Base-by-base conservation (phyloP, 2,113 vertebrate species). In the Leptobrachium ailaonicum region DNA sequence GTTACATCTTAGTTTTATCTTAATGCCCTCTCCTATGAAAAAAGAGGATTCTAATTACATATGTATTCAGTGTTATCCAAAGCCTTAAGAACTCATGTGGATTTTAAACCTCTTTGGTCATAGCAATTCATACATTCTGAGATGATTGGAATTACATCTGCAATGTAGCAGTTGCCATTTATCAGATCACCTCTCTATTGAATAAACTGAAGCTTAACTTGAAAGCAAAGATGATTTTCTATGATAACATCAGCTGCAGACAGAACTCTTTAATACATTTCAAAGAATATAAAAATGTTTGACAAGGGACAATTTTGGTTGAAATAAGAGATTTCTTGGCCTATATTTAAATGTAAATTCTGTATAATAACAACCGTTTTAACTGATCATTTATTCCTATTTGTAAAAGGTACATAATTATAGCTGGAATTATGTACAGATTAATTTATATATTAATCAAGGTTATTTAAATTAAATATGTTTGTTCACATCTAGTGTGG, bases 161-260 rank as follows among this genome's bases (percentile, higher is more conserved):
- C 66, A 69, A 44, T 71, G 9, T 53, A 32, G 32, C 32, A 71
- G 42, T 20, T 71, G 67, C 42, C 56, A 78, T 62, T 71, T 78
- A 71, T 78, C 76, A 63, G 66, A 71, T 78, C 54, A 63, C 76
- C 66, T 78, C 58, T 78, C 63, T 20, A 78, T 71, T 78, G 42
- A 62, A 78, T 77, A 77, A 60, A 60, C 56, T 60, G 10, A 41
- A 78, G 43, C 53, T 45, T 20, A 47, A 63, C 67, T 62, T 78
- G 67, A 71, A 78, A 78, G 66, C 11, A 41, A 20, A 71, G 76
- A 78, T 78, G 54, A 47, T 78, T 78, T 70, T 47, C 76, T 11
- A 9, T 71, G 76, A 71, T 78, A 62, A 62, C 20, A 78, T 62
- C 54, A 71, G 76, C 54, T 50, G 66, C 69, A 69, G 64, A 60